Evolutionary conservation across 2,113 vertebrate genomes (phyloP).

Genomic region (Sula dactylatra): DNA sequence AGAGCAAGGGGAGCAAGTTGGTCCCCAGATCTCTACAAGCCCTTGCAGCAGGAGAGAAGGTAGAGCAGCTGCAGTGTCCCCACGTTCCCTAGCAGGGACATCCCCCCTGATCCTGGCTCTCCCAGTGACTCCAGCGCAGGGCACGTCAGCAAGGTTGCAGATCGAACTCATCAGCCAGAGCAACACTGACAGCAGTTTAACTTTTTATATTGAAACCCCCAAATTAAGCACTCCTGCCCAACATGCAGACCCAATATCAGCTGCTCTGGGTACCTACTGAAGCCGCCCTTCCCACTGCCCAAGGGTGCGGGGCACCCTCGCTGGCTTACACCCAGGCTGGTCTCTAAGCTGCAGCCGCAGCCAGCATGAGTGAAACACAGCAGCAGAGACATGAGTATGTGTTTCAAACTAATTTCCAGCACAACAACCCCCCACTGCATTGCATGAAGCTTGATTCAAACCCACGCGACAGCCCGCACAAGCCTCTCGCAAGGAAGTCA

Average conservation of each 20-base stretch:
- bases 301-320: rapidly evolving
- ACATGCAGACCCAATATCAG: rapidly evolving
- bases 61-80: neutral
- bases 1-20: neutral
- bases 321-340: neutral
- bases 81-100: neutral
- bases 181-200: neutral
- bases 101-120: neutral
- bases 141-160: rapidly evolving
- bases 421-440: rapidly evolving
- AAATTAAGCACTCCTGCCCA: too few species aligned
- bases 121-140: neutral
- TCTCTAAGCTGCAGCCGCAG: neutral
- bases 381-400: neutral
- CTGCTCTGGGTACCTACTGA: neutral
- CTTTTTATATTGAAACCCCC: neutral
- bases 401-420: neutral
- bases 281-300: neutral
- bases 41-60: neutral
- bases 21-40: neutral
- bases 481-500: neutral
- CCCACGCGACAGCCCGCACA: rapidly evolving
- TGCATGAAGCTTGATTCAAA: neutral
- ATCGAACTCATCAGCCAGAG: neutral
- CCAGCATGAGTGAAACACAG: neutral